A percentile compares a stretch with the other conserved stretches of the same genome.
These are phyloP conservation scores for Lepilemur septentrionalis DNA, from an alignment of 2,797 vertebrate genomes.

Conservation along the genomic window DNA sequence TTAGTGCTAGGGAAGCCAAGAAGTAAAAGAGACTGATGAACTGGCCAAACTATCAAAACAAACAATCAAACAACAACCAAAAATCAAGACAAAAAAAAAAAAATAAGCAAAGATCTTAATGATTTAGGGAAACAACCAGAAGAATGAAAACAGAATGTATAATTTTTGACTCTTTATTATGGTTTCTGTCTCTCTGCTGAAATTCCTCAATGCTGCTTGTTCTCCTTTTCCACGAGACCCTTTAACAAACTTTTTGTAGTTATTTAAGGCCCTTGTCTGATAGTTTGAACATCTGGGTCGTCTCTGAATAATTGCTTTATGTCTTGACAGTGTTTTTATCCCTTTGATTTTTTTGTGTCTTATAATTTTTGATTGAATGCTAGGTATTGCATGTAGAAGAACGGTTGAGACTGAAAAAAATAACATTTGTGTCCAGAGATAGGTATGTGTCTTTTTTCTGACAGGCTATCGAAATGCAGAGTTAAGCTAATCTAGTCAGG, in stretches of 20 bases:
- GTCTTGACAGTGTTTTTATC: not conserved
- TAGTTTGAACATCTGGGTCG: not conserved
- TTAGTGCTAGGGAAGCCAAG: not conserved
- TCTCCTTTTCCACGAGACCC: not conserved
- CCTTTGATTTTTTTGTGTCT: not conserved
- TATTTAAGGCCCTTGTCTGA: not conserved
- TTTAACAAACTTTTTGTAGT: not conserved
- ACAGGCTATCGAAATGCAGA: not conserved
- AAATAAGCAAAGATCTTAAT: not conserved
- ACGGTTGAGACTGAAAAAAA: not conserved
- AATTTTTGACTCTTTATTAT: not conserved
- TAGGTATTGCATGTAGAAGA: not conserved
- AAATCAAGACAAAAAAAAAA: not conserved
- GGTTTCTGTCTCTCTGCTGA: not conserved
- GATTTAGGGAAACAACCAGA: not conserved
- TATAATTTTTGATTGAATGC: not conserved
- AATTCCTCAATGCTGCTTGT: not conserved
- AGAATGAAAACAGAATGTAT: slow-evolving; percentile 5
- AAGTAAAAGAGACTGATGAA: not conserved
- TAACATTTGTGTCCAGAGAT: not conserved
- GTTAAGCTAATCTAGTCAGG: not conserved
- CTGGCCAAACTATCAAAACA: not conserved
- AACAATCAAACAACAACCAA: not conserved
- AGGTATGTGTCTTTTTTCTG: not conserved
- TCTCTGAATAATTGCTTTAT: not conserved